A percentile compares a stretch with the other conserved stretches of the same genome.
Conservation (phyloP, 2,888 invertebrate species). For the Aporophyla lueneburgensis region DNA sequence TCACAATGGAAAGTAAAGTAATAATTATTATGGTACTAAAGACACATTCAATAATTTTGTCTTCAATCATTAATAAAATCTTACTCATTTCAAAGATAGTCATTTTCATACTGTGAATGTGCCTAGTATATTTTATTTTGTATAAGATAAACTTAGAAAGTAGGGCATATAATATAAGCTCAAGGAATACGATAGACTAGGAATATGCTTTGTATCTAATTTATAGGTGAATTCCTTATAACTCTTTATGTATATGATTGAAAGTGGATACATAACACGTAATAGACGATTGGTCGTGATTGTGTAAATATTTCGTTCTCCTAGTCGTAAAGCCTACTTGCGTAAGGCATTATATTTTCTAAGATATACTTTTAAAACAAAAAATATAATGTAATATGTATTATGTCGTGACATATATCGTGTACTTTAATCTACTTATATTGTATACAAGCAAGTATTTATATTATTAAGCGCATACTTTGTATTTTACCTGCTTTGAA, state of each 20-base stretch:
- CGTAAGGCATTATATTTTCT: conserved; percentile 84
- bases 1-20: conserved; percentile 51
- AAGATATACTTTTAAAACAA: conserved; percentile 78
- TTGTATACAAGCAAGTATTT: conserved; percentile 71
- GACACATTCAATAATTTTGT: conserved; percentile 34
- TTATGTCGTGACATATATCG: conserved; percentile 49
- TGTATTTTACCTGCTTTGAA: conserved; percentile 73
- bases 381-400: conserved; percentile 55
- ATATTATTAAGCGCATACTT: conserved; percentile 69
- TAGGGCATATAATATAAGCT: conserved; percentile 57
- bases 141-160: conserved; percentile 28
- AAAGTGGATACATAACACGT: conserved; percentile 26
- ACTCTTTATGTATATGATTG: conserved; percentile 41
- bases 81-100: not conserved
- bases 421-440: conserved; percentile 65
- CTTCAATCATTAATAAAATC: not conserved
- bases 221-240: conserved; percentile 47
- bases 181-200: conserved; percentile 59
- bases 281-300: conserved; percentile 64
- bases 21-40: conserved; percentile 19
- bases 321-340: conserved; percentile 76
- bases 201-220: conserved; percentile 58
- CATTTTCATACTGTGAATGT: conserved; percentile 36
- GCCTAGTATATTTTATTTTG: conserved; percentile 31
- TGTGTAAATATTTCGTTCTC: conserved; percentile 83